Base-by-base conservation (phyloP, 2,888 invertebrate genomes). In the Ariolimax columbianus region DNA sequence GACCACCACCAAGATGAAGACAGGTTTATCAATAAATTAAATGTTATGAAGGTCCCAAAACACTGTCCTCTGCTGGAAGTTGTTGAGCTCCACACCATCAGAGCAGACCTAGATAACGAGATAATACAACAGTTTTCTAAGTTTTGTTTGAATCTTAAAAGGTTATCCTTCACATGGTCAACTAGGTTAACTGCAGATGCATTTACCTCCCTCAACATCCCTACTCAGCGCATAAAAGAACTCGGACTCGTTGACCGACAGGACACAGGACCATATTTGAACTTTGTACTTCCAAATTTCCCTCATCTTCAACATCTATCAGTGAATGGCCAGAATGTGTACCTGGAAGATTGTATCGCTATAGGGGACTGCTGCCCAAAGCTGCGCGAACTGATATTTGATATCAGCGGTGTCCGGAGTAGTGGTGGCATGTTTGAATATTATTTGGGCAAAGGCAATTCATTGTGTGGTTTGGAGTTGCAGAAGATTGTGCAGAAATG, bases 281-380 rank as follows among this genome's bases (percentile, higher is more conserved):
- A 70, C 47, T 85, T 77, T 77, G 82, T 85, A 11, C 82, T 85
- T 23, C 85, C 85, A 43, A 70, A 82, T 70, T 85, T 85, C 47
- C 85, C 85, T 23, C 77, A 82, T 43, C 36, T 85, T 4, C 51
- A 40, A 23, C 75, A 75, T 6, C 55, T 85, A 7, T 70, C 82
- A 51, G 82, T 85, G n/a, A 77, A 47, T 70, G 85, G 85, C 7
- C 77, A 82, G 33, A 70, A 82, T 51, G 77, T 85, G 30, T 47
- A 77, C 77, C 38, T 77, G 36, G 82, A 82, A 33, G 85, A 85
- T 51, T 82, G 82, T 68, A 59, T 72, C 7, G 82, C 85, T 14
- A 82, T 85, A 33, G 77, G 82, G 33, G 75, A 85, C 14, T 85
- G 40, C n/a, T 85, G 82, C 38, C 85, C 85, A 51, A 82, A 82